Base-by-base conservation (phyloP, 2,797 vertebrate genomes). In the Pangasius macronema region DNA sequence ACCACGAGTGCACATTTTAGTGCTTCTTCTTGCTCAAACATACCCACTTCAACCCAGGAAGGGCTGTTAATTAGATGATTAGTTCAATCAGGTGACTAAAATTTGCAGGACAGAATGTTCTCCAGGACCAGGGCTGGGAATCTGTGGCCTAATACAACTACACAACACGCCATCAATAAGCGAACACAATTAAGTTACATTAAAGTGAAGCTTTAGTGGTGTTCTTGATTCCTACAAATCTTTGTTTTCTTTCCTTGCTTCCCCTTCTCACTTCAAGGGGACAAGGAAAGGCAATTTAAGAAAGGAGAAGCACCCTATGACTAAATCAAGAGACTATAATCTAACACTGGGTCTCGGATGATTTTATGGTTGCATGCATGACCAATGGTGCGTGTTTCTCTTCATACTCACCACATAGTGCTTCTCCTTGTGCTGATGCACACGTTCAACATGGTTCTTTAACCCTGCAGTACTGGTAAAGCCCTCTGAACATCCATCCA, bases 391-490 rank as follows among this genome's bases (percentile, higher is more conserved):
- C n/a, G 22, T 18, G 39, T n/a, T 39, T 3, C 3, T 18, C 11
- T 27, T 22, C 30, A 27, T 18, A 55, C 95, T 96, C 92, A 98
- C 98, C 89, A 92, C 85, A 91, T 97, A 98, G 0, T 30, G 90
- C 55, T 92, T 96, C 51, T 94, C 91, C 80, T 92, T 92, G 82
- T 95, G 93, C 87, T 95, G 92, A 90, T 99, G 98, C 85, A 95
- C 95, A 57, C 96, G 94, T 85, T 94, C 94, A 86, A 95, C 24
- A 73, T 99, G 98, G 86, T 96, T 98, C 93, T 95, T 98, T 94
- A 98, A 91, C 91, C 97, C 96, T 79, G 94, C 84, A 2, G 94
- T 95, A 33, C 96, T 96, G 87, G 92, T 93, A 90, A 98, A 99
- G 72, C 92, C 96, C 88, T 96, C 88, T 0, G 91, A 85, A 93